Conservation (phyloP, 1,140 invertebrate genomes). For the Drosophila malerkotliana region DNA sequence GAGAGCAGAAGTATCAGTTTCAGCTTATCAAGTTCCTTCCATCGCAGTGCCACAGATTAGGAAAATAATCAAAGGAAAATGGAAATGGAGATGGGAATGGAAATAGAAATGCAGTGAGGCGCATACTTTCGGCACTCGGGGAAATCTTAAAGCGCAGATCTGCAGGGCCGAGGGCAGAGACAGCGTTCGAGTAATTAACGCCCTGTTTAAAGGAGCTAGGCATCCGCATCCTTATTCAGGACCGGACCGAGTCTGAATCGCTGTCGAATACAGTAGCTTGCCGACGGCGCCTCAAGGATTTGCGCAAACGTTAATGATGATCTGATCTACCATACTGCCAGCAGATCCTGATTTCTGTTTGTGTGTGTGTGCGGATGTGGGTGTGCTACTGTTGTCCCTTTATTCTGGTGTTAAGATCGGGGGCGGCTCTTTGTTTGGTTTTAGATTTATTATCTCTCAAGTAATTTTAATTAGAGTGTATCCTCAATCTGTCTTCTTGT, state of each 20-base stretch:
- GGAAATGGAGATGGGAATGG: constrained; percentile 15
- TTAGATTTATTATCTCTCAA: constrained; percentile 49
- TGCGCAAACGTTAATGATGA: constrained; percentile 75
- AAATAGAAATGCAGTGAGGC: constrained; percentile 58
- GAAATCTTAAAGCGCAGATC: constrained; percentile 68
- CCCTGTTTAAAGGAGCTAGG: constrained; percentile 49
- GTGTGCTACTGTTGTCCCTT: constrained; percentile 22
- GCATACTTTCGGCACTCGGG: constrained; percentile 37
- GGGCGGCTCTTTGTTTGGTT: constrained; percentile 61
- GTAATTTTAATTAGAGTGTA: constrained; percentile 47
- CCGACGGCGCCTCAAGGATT: constrained; percentile 66
- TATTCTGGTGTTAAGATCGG: constrained; percentile 63
- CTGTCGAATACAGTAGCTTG: constrained; percentile 21
- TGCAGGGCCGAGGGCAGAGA: constrained; percentile 37
- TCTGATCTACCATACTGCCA: constrained; percentile 37
- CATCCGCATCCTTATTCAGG: constrained; percentile 31
- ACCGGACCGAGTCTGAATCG: neutral
- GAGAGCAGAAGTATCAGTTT: constrained; percentile 69
- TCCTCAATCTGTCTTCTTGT: neutral
- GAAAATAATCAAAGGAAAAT: constrained; percentile 53
- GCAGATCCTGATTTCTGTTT: constrained; percentile 6
- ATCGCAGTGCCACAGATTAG: constrained; percentile 65
- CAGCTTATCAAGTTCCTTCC: constrained; percentile 67
- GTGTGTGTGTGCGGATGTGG: constrained; percentile 13
- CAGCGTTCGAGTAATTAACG: constrained; percentile 71